phyloP scores from a whole-genome alignment of 2,113 vertebrate species.

The Potamarius usumacintae region DNA sequence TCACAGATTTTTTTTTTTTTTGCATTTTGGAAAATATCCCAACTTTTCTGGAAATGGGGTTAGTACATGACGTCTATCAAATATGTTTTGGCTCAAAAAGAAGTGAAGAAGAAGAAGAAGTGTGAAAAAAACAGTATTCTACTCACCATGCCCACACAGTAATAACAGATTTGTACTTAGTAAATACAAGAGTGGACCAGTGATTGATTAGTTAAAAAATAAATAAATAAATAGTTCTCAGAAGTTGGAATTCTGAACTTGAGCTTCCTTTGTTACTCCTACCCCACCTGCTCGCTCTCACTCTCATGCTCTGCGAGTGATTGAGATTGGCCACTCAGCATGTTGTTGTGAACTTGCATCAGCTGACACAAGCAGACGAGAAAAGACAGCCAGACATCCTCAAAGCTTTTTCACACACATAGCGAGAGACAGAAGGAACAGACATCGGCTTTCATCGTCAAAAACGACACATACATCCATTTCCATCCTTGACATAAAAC shows the following conservation, averaged over 20 bases:
- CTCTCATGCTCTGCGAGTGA: slow-evolving; percentile 49
- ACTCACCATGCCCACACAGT: no score
- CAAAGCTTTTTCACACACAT: slow-evolving; percentile 33
- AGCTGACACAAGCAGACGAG: slow-evolving; percentile 26
- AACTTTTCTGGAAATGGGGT: no score
- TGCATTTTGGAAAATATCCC: no score
- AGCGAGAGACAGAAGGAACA: slow-evolving; percentile 20
- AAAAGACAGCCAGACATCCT: slow-evolving; percentile 38
- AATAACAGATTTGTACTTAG: background rate
- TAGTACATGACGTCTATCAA: background rate
- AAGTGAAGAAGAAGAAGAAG: background rate
- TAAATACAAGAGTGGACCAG: background rate
- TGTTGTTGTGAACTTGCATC: slow-evolving; percentile 24
- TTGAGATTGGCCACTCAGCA: slow-evolving; percentile 39
- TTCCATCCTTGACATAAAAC: slow-evolving; percentile 25
- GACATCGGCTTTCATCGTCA: slow-evolving; percentile 26
- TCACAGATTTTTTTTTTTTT: no score
- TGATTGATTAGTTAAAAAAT: background rate
- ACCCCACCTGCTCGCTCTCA: background rate
- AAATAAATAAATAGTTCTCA: background rate
- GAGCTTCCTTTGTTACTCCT: background rate
- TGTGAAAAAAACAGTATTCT: background rate
- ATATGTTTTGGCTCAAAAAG: background rate
- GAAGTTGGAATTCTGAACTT: background rate
- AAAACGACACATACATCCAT: slow-evolving; percentile 19